Evolutionary conservation across 2,797 vertebrate genomes (phyloP).

Genomic region (Anguilla obscura): DNA sequence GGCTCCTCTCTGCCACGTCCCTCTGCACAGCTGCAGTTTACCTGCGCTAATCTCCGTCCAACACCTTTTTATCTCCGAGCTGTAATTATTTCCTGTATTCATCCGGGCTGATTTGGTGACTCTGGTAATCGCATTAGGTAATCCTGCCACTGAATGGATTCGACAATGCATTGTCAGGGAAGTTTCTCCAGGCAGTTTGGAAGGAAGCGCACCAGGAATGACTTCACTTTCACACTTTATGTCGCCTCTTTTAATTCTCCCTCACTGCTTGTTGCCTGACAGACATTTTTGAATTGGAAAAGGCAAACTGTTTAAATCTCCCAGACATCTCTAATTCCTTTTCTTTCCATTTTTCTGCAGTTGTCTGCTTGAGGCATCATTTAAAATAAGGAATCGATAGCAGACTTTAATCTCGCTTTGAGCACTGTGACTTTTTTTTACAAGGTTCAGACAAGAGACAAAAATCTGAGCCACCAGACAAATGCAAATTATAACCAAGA

Average conservation of each 20-base stretch:
- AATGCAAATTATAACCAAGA: conserved; percentile 59
- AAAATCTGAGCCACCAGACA: conserved; percentile 54
- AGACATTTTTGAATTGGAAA: conserved; percentile 36
- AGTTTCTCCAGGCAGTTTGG: conserved; percentile 45
- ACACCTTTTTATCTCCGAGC: conserved; percentile 63
- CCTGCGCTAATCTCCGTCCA: conserved; percentile 67
- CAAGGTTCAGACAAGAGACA: conserved; percentile 48
- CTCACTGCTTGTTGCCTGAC: neutral
- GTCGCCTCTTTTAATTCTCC: conserved; percentile 15
- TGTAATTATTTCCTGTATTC: conserved; percentile 67
- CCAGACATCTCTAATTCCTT: conserved; percentile 25
- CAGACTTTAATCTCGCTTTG: conserved; percentile 58
- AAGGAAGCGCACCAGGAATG: conserved; percentile 22
- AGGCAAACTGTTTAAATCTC: conserved; percentile 34
- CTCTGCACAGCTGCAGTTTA: conserved; percentile 52
- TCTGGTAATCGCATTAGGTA: conserved; percentile 69
- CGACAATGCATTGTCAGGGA: conserved; percentile 58
- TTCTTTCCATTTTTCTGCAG: conserved; percentile 21
- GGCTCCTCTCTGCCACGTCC: too few relatives aligned
- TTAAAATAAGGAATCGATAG: conserved; percentile 52
- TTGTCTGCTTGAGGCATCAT: conserved; percentile 51
- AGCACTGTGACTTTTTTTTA: conserved; percentile 36
- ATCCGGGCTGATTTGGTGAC: conserved; percentile 53
- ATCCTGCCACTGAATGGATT: conserved; percentile 61
- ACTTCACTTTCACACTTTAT: conserved; percentile 15